Evolutionary conservation across 2,797 vertebrate genomes (phyloP).

Genomic region (Schizopygopsis pylzovi): DNA sequence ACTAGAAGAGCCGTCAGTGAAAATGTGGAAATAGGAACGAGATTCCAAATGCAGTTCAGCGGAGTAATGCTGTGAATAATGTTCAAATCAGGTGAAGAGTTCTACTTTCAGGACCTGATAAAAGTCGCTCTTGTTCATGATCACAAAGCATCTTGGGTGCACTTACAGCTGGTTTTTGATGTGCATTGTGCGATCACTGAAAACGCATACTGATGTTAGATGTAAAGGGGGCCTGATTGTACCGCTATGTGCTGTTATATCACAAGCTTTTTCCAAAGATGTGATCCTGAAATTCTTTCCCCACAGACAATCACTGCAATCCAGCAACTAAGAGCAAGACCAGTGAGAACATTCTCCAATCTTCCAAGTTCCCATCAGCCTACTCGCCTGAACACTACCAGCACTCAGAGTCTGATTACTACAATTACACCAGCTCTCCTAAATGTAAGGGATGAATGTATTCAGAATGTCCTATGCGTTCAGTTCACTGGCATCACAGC

Average conservation of each 20-base stretch:
- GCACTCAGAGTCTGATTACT: slow-evolving; percentile 89
- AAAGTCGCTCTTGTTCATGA: slow-evolving; percentile 19
- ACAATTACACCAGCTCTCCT: slow-evolving; percentile 86
- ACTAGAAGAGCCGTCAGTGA: background rate
- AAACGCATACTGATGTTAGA: background rate
- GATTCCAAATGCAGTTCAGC: background rate
- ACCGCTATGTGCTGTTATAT: background rate
- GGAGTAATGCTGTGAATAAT: background rate
- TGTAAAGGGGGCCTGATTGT: slow-evolving; percentile 20
- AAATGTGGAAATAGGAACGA: background rate
- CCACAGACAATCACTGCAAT: slow-evolving; percentile 59
- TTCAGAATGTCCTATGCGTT: background rate
- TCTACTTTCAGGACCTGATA: background rate
- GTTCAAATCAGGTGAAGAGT: background rate
- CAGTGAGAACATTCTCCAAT: slow-evolving; percentile 89
- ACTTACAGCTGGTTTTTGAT: background rate
- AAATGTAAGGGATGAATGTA: slow-evolving; percentile 54
- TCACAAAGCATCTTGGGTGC: background rate
- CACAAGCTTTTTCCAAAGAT: background rate
- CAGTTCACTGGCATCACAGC: background rate
- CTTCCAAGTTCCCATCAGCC: slow-evolving; percentile 82
- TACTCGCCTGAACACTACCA: slow-evolving; percentile 90
- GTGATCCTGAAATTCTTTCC: slow-evolving; percentile 19
- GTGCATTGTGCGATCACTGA: slow-evolving; percentile 1
- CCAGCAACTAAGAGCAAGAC: slow-evolving; percentile 88